A percentile compares a stretch with the other conserved stretches of the same genome.
phyloP scores from a whole-genome alignment of 1,140 invertebrate species.

The Pectinophora gossypiella region DNA sequence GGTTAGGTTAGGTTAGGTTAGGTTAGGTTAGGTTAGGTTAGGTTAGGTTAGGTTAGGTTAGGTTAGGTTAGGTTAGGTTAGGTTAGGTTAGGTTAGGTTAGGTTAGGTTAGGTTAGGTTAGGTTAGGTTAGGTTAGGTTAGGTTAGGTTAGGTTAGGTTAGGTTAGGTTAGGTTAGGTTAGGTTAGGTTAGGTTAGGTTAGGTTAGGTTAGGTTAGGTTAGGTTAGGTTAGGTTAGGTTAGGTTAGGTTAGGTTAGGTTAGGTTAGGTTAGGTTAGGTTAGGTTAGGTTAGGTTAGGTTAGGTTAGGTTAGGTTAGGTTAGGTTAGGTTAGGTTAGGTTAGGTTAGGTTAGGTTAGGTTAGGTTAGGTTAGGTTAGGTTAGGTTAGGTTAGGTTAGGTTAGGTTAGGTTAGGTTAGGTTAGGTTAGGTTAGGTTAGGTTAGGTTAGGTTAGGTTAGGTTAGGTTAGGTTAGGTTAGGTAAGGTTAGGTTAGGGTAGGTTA shows the following conservation, averaged over 20 bases:
- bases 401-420: constrained; percentile 15
- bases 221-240: constrained; percentile 22
- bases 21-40: constrained; percentile 27
- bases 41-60: constrained; percentile 25
- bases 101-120: constrained; percentile 12
- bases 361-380: constrained; percentile 26
- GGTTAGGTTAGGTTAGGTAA: constrained; percentile 8
- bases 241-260: constrained; percentile 17
- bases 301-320: background rate
- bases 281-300: background rate
- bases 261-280: background rate
- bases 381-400: constrained; percentile 21
- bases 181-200: constrained; percentile 1
- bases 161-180: too few species aligned
- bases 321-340: constrained; percentile 12
- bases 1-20: constrained; percentile 25
- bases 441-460: constrained; percentile 16
- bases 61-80: constrained; percentile 27
- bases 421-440: constrained; percentile 16
- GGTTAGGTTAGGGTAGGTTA: constrained; percentile 7
- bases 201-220: constrained; percentile 19
- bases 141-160: constrained; percentile 36
- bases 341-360: constrained; percentile 25
- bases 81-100: constrained; percentile 26
- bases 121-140: constrained; percentile 41